Evolutionary conservation across 2,888 invertebrate species (phyloP).

Genomic region (Stenchaetothrips biformis): DNA sequence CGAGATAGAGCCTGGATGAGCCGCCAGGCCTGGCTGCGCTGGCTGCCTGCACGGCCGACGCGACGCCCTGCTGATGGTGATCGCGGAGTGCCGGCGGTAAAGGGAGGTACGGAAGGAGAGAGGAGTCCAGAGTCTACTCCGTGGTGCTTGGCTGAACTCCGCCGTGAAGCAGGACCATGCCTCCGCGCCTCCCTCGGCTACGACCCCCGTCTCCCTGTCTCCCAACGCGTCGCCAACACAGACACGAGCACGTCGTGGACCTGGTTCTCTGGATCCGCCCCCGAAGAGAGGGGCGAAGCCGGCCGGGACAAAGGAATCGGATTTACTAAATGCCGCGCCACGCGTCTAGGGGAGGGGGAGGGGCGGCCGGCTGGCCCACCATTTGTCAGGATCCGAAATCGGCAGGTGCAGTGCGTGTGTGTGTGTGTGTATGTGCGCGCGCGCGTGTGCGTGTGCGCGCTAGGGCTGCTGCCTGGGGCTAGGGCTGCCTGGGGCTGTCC

Average conservation of each 20-base stretch:
- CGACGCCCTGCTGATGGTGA: too few relatives aligned
- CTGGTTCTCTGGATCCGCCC: not conserved
- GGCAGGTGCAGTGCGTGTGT: not conserved
- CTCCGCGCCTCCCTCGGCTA: too few relatives aligned
- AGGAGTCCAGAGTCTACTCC: too few relatives aligned
- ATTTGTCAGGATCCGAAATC: conserved; percentile 17
- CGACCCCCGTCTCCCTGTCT: not conserved
- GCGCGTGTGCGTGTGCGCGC: not conserved
- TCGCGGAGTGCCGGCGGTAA: too few relatives aligned
- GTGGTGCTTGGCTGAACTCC: too few relatives aligned
- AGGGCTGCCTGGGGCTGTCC: not conserved
- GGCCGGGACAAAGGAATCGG: not conserved
- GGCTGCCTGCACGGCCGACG: too few relatives aligned
- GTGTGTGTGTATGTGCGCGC: not conserved
- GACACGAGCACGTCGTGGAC: not conserved
- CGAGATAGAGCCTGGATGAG: too few relatives aligned
- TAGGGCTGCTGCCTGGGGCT: not conserved
- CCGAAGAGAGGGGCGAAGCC: not conserved
- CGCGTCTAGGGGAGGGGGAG: not conserved
- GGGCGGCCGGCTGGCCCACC: not conserved
- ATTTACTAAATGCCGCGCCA: too few relatives aligned
- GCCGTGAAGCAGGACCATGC: too few relatives aligned
- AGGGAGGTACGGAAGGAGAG: too few relatives aligned
- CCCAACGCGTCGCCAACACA: not conserved
- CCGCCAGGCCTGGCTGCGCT: too few relatives aligned